These are phyloP conservation scores for Bradypodion ventrale DNA, from an alignment of 2,797 vertebrate species.

Conservation along the genomic window DNA sequence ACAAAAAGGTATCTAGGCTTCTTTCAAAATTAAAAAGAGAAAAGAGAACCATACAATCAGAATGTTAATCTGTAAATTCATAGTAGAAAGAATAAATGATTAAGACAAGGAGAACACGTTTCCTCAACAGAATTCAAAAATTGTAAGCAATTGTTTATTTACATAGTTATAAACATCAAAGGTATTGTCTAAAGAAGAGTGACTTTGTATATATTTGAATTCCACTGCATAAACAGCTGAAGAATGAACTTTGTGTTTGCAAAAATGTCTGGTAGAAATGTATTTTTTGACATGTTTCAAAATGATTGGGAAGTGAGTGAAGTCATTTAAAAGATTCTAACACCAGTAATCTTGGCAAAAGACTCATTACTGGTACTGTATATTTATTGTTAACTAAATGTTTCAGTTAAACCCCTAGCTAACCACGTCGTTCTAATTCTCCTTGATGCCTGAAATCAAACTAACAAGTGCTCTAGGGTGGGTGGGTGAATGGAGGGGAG, in stretches of 20 bases:
- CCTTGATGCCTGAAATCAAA: conserved; percentile 5
- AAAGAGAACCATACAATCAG: background rate
- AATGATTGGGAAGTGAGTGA: background rate
- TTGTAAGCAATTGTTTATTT: background rate
- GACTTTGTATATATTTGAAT: background rate
- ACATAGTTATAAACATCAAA: background rate
- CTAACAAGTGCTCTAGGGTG: conserved; percentile 27
- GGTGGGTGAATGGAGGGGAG: conserved; percentile 21
- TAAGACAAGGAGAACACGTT: background rate
- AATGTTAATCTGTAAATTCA: background rate
- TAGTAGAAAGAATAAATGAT: background rate
- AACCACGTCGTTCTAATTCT: background rate
- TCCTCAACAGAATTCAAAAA: background rate
- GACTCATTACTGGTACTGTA: background rate
- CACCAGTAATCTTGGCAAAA: background rate
- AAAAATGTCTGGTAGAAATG: background rate
- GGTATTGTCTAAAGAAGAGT: background rate
- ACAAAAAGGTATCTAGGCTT: background rate
- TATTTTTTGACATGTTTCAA: conserved; percentile 9
- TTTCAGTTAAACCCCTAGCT: background rate
- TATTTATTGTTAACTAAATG: conserved; percentile 9
- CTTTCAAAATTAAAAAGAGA: conserved; percentile 1
- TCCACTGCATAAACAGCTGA: background rate
- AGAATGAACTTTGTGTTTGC: background rate
- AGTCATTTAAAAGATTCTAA: background rate